These are phyloP conservation scores for Melitaea athalia DNA, from an alignment of 2,888 invertebrate species.

Conservation along the genomic window DNA sequence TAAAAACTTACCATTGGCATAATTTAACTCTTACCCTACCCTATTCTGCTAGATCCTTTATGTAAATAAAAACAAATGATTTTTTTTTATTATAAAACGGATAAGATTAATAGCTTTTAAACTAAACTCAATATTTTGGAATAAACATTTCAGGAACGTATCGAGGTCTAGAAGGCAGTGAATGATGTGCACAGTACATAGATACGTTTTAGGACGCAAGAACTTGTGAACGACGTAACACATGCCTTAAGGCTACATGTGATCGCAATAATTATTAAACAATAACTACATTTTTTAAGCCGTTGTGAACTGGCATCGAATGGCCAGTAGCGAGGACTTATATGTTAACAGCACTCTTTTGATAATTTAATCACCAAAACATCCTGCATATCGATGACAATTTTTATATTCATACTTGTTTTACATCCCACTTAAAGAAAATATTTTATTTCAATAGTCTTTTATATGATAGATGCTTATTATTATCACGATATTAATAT, in stretches of 20 bases:
- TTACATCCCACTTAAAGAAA: constrained; percentile 13
- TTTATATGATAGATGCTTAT: neutral
- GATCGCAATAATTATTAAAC: constrained; percentile 29
- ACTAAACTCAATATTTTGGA: constrained; percentile 4
- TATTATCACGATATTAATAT: neutral
- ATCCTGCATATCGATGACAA: constrained; percentile 20
- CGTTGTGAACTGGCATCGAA: constrained; percentile 28
- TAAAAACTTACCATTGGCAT: too few relatives aligned
- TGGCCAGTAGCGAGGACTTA: constrained; percentile 32
- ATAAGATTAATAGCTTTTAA: constrained; percentile 1
- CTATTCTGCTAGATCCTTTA: too few relatives aligned
- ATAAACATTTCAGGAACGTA: constrained; percentile 47
- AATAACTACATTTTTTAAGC: constrained; percentile 35
- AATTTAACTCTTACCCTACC: too few relatives aligned
- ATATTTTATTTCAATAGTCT: neutral
- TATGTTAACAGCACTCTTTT: constrained; percentile 29
- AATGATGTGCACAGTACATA: constrained; percentile 48
- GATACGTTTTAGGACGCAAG: constrained; percentile 39
- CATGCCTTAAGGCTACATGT: constrained; percentile 34
- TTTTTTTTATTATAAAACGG: neutral
- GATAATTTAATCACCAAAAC: constrained; percentile 34
- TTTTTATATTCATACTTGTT: constrained; percentile 16
- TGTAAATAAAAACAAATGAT: neutral
- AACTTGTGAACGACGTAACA: constrained; percentile 32
- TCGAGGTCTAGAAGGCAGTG: constrained; percentile 50